Conservation (phyloP, 2,113 vertebrate species). For the Silurus asotus region DNA sequence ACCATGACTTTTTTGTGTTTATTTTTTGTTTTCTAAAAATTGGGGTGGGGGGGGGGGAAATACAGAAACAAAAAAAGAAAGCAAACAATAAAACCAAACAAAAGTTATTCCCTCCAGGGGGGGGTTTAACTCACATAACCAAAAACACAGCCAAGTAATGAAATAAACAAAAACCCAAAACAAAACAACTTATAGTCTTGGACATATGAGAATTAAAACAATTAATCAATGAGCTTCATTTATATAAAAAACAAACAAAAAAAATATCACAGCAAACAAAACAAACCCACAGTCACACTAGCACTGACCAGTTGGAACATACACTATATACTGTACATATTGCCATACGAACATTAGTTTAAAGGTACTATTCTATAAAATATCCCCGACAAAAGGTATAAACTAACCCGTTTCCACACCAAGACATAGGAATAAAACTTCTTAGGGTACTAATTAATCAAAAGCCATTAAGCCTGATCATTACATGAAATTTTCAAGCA, state of each 20-base stretch:
- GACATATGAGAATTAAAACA: slow-evolving; percentile 57
- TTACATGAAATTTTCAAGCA: slow-evolving; percentile 40
- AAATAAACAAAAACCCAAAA: slow-evolving; percentile 31
- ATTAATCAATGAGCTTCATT: slow-evolving; percentile 41
- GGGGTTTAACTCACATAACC: slow-evolving; percentile 54
- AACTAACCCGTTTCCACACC: slow-evolving; percentile 54
- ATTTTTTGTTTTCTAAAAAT: slow-evolving; percentile 44
- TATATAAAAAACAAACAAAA: slow-evolving; percentile 21
- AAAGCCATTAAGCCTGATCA: slow-evolving; percentile 54
- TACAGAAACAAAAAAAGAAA: background rate
- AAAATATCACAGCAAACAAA: background rate
- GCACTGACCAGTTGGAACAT: slow-evolving; percentile 53
- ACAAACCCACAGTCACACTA: slow-evolving; percentile 13
- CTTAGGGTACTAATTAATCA: slow-evolving; percentile 45
- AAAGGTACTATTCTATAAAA: slow-evolving; percentile 60
- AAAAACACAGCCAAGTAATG: slow-evolving; percentile 51
- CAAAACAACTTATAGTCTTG: slow-evolving; percentile 44
- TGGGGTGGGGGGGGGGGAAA: too few species aligned
- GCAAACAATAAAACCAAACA: slow-evolving; percentile 47
- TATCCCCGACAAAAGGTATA: slow-evolving; percentile 49
- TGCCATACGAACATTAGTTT: slow-evolving; percentile 62
- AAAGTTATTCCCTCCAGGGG: slow-evolving; percentile 49
- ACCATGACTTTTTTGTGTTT: slow-evolving; percentile 38
- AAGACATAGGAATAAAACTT: slow-evolving; percentile 54
- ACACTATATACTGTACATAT: slow-evolving; percentile 66